Evolutionary conservation across 2,888 invertebrate species (phyloP).

Genomic region (Mesodorylaimus sp.): DNA sequence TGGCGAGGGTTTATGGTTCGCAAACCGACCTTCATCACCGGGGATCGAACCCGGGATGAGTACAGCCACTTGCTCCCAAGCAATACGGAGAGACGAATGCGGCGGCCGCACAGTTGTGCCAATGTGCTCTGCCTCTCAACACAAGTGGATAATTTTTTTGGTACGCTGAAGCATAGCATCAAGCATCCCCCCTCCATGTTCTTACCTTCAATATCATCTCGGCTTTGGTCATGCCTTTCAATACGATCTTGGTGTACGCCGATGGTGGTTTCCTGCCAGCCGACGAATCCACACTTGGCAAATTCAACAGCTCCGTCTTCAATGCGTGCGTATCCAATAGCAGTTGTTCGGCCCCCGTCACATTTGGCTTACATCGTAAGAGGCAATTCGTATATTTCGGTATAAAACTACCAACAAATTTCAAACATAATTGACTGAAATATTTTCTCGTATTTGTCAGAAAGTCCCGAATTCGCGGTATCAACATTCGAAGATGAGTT

Average conservation of each 20-base stretch:
- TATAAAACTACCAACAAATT: slow-evolving; percentile 78
- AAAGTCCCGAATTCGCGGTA: slow-evolving; percentile 73
- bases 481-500: slow-evolving; percentile 59
- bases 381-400: background rate
- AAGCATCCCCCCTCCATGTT: too few relatives aligned
- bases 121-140: too few relatives aligned
- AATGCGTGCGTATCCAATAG: slow-evolving; percentile 42
- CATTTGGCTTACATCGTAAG: slow-evolving; percentile 49
- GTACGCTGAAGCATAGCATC: too few relatives aligned
- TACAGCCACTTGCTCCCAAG: too few relatives aligned
- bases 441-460: slow-evolving; percentile 79
- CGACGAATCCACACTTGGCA: slow-evolving; percentile 72
- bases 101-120: too few relatives aligned
- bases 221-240: slow-evolving; percentile 81
- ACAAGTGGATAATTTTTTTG: too few relatives aligned
- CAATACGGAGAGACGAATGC: too few relatives aligned
- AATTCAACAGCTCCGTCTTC: slow-evolving; percentile 65
- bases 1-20: too few relatives aligned
- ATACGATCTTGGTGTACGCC: slow-evolving; percentile 48
- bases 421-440: slow-evolving; percentile 89
- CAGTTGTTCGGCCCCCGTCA: slow-evolving; percentile 86
- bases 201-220: slow-evolving; percentile 87
- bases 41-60: too few relatives aligned
- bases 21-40: too few relatives aligned
- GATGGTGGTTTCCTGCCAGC: slow-evolving; percentile 24